Conservation (phyloP, 2,113 vertebrate genomes). For the Clinocottus analis region DNA sequence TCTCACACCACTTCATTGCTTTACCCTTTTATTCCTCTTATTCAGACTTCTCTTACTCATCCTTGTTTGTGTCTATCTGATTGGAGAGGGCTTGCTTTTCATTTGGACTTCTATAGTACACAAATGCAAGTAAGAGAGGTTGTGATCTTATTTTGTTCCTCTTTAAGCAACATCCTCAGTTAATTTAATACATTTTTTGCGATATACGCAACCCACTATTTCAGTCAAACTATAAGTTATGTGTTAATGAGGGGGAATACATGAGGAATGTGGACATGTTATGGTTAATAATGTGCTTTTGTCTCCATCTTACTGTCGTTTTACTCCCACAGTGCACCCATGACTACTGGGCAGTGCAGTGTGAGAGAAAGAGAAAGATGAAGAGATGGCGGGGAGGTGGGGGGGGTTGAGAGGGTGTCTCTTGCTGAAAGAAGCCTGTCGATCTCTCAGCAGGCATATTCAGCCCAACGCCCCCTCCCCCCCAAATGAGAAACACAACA, state of each 20-base stretch:
- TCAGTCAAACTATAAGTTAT: constrained; percentile 6
- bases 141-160: background rate
- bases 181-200: constrained; percentile 4
- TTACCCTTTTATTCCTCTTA: constrained; percentile 11
- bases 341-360: constrained; percentile 54
- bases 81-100: constrained; percentile 35
- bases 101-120: constrained; percentile 23
- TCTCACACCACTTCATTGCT: constrained; percentile 38
- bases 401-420: constrained; percentile 61
- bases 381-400: constrained; percentile 58
- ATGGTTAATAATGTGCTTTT: constrained; percentile 62
- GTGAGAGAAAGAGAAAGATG: constrained; percentile 58
- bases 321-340: constrained; percentile 61
- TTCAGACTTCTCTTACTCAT: constrained; percentile 13
- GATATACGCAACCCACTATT: background rate
- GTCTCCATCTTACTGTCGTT: constrained; percentile 63
- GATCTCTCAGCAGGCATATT: constrained; percentile 83
- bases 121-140: constrained; percentile 6
- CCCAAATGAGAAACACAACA: constrained; percentile 82
- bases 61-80: constrained; percentile 29
- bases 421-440: constrained; percentile 83
- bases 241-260: constrained; percentile 17
- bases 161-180: background rate
- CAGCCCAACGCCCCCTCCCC: constrained; percentile 58
- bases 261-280: constrained; percentile 42